Conservation (phyloP, 2,888 invertebrate genomes). For the Meloe dianella region DNA sequence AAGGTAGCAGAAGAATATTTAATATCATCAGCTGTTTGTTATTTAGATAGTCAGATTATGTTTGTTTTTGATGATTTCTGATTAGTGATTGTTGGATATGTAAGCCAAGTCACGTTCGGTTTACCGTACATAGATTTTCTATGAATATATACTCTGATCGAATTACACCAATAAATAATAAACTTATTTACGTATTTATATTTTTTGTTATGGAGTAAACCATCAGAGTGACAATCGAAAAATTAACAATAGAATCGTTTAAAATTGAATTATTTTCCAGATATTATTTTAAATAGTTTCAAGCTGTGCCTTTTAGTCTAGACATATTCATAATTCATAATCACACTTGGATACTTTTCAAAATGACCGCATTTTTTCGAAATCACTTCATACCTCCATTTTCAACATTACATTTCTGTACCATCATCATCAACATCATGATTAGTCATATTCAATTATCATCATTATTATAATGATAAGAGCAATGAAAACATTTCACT, state of each 20-base stretch:
- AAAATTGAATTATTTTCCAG: slow-evolving; percentile 27
- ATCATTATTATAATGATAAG: slow-evolving; percentile 33
- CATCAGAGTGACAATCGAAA: slow-evolving; percentile 19
- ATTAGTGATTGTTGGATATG: no score
- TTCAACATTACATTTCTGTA: background rate
- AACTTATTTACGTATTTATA: background rate
- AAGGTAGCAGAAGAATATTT: no score
- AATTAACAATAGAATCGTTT: slow-evolving; percentile 23
- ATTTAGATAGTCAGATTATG: no score
- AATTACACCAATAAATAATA: background rate
- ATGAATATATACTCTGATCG: no score
- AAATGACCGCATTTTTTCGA: slow-evolving; percentile 26
- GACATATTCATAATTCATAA: slow-evolving; percentile 31
- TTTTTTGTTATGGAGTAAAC: background rate
- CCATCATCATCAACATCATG: background rate
- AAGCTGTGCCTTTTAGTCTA: slow-evolving; percentile 28
- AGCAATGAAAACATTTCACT: slow-evolving; percentile 36
- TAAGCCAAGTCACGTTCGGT: background rate
- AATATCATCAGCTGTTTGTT: no score
- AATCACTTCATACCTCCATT: background rate
- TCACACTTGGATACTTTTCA: slow-evolving; percentile 33
- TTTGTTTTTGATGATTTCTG: no score
- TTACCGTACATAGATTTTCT: background rate
- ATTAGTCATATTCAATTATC: slow-evolving; percentile 19
- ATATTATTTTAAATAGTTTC: slow-evolving; percentile 26